Conservation (phyloP, 2,888 invertebrate genomes). For the Brenthis ino region DNA sequence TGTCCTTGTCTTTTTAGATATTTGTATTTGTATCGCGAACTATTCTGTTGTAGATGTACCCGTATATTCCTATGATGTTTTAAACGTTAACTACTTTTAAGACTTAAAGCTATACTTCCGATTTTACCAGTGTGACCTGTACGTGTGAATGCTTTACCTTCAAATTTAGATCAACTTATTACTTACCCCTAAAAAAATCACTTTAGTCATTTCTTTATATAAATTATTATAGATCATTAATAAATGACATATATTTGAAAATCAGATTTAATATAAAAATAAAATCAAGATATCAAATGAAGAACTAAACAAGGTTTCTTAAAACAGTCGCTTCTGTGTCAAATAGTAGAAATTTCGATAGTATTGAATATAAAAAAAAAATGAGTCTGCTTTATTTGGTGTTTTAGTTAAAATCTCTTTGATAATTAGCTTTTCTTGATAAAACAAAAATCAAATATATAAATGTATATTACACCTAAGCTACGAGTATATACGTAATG, state of each 20-base stretch:
- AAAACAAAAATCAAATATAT: conserved; percentile 20
- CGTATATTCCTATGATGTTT: conserved; percentile 37
- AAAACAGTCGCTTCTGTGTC: conserved; percentile 1
- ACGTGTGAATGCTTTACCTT: conserved; percentile 24
- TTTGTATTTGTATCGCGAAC: conserved; percentile 51
- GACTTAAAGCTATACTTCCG: conserved; percentile 54
- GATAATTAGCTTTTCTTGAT: conserved; percentile 10
- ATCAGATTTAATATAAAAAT: conserved; percentile 10
- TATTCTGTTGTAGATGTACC: conserved; percentile 49
- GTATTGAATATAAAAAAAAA: no score
- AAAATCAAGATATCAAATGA: conserved; percentile 6
- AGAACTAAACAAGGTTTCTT: conserved; percentile 7
- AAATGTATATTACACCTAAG: conserved; percentile 19
- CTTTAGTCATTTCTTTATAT: conserved; percentile 1
- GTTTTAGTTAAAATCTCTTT: conserved; percentile 13
- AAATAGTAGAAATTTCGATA: no score
- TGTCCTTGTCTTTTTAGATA: conserved; percentile 70
- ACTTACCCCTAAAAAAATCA: conserved; percentile 7
- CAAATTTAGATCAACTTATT: conserved; percentile 10
- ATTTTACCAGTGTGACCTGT: conserved; percentile 22
- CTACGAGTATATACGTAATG: conserved; percentile 41
- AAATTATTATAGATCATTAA: not conserved
- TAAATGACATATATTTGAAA: conserved; percentile 1
- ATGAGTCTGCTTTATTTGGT: not conserved
- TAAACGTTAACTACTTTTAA: conserved; percentile 80